Conservation (phyloP, 2,888 invertebrate genomes). For the Tachina grossa region DNA sequence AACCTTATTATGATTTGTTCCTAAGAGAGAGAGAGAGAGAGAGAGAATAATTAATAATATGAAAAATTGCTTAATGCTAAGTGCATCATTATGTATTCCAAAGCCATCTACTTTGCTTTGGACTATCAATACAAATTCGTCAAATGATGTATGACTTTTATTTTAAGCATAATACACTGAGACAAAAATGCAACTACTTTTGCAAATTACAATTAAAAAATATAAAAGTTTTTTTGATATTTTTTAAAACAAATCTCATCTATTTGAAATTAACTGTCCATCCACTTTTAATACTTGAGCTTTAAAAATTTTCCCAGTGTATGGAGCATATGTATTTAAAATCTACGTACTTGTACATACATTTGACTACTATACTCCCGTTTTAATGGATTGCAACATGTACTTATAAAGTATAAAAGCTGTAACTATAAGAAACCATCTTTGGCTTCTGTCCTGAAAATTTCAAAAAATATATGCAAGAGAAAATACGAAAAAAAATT, state of each 20-base stretch:
- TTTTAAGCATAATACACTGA: constrained; percentile 17
- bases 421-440: constrained; percentile 25
- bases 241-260: too few species aligned
- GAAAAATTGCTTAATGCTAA: constrained; percentile 65
- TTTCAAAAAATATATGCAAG: constrained; percentile 18
- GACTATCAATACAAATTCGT: constrained; percentile 51
- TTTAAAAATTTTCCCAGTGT: constrained; percentile 3
- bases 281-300: not conserved
- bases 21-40: constrained; percentile 50
- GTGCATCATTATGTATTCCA: constrained; percentile 64
- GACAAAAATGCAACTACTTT: not conserved
- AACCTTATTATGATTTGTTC: constrained; percentile 61
- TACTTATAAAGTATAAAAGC: constrained; percentile 19
- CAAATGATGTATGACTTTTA: constrained; percentile 51
- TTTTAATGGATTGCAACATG: constrained; percentile 5
- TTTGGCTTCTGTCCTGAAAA: constrained; percentile 13
- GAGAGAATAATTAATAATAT: constrained; percentile 65
- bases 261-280: too few species aligned
- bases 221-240: too few species aligned
- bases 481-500: not conserved
- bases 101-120: constrained; percentile 47
- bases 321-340: not conserved
- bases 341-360: not conserved
- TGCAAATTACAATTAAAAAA: not conserved
- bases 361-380: not conserved